A percentile compares a stretch with the other conserved stretches of the same genome.
These are phyloP conservation scores for cattle (Bos taurus) DNA, from an alignment of 2,113 vertebrate species.

Conservation along the genomic window ARS-UCD2.0 NC_037357.1:138408501-138409000, in stretches of 20 bases:
- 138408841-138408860: fast-evolving
- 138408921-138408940: neutral
- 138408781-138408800: fast-evolving
- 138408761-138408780: neutral
- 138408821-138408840: neutral
- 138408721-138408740: fast-evolving
- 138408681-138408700: neutral
- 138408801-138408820: neutral
- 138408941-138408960: fast-evolving
- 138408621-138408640: fast-evolving
- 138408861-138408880: neutral
- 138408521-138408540: neutral
- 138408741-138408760: fast-evolving
- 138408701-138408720: neutral
- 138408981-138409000: neutral
- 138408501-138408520: fast-evolving
- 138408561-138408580: neutral
- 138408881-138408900: fast-evolving
- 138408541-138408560: fast-evolving
- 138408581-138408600: fast-evolving
- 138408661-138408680: neutral
- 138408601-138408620: neutral
- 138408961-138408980: neutral
- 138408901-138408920: fast-evolving
- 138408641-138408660: neutral